Evolutionary conservation across 2,888 invertebrate genomes (phyloP).

Genomic region (Ephialtes manifestator): DNA sequence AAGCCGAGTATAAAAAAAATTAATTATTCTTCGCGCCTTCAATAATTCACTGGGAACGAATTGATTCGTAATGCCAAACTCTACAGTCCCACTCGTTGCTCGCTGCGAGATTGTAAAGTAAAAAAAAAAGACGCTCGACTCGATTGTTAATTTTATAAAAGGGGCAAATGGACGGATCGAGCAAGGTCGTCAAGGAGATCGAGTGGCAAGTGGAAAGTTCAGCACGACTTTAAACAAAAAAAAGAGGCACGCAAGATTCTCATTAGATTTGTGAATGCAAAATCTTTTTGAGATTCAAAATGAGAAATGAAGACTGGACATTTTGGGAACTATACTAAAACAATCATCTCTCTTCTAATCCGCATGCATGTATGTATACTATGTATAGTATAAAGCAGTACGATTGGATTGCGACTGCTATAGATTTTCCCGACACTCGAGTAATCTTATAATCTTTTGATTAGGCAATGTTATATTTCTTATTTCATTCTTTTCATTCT

Average conservation of each 20-base stretch:
- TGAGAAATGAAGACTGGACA: slow-evolving; percentile 7
- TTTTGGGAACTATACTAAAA: slow-evolving; percentile 28
- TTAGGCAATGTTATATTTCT: slow-evolving; percentile 60
- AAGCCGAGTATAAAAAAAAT: slow-evolving; percentile 63
- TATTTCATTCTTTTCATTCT: slow-evolving; percentile 19
- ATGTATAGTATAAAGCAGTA: slow-evolving; percentile 38
- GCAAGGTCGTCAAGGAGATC: slow-evolving; percentile 59
- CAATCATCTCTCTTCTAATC: slow-evolving; percentile 23
- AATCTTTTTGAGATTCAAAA: slow-evolving; percentile 16
- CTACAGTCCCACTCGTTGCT: slow-evolving; percentile 82
- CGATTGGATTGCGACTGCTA: slow-evolving; percentile 34
- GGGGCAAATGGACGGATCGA: slow-evolving; percentile 63
- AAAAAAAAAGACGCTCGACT: slow-evolving; percentile 27
- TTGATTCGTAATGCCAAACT: slow-evolving; percentile 76
- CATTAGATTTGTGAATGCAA: slow-evolving; percentile 9
- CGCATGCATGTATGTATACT: slow-evolving; percentile 32
- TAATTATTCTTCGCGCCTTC: slow-evolving; percentile 21
- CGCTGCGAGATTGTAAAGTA: slow-evolving; percentile 27
- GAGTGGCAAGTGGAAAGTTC: slow-evolving; percentile 81
- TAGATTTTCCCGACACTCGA: slow-evolving; percentile 41
- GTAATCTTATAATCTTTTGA: slow-evolving; percentile 64
- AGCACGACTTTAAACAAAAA: slow-evolving; percentile 65
- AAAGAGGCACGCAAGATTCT: slow-evolving; percentile 3
- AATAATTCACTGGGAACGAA: slow-evolving; percentile 46
- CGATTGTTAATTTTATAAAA: slow-evolving; percentile 48